phyloP scores from a whole-genome alignment of 2,888 invertebrate genomes.

The Eupithecia subumbrata region DNA sequence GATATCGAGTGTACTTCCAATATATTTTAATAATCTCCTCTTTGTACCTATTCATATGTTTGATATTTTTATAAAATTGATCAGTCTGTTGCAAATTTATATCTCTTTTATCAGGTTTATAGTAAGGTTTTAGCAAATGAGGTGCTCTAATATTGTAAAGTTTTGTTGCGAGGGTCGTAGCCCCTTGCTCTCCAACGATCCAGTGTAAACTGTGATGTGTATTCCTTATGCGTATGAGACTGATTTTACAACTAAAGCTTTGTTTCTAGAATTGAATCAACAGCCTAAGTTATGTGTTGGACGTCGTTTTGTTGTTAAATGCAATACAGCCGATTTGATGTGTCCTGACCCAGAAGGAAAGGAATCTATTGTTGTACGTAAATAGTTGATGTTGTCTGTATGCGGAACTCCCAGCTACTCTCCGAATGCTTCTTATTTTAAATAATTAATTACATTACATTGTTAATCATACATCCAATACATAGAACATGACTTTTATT shows the following conservation, averaged over 20 bases:
- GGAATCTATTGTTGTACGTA: conserved; percentile 22
- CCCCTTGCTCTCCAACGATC: conserved; percentile 80
- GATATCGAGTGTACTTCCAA: conserved; percentile 63
- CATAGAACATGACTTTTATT: conserved; percentile 75
- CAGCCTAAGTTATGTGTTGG: conserved; percentile 60
- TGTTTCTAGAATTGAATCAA: conserved; percentile 71
- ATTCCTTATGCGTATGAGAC: conserved; percentile 84
- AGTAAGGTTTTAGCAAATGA: conserved; percentile 74
- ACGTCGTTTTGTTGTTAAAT: conserved; percentile 39
- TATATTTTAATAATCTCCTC: conserved; percentile 54
- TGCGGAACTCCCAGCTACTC: conserved; percentile 60
- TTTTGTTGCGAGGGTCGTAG: conserved; percentile 75
- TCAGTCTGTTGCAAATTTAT: conserved; percentile 71
- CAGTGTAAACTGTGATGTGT: conserved; percentile 81
- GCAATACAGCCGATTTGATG: conserved; percentile 21
- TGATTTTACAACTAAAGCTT: conserved; percentile 82
- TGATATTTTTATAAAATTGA: conserved; percentile 66
- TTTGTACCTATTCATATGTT: conserved; percentile 52
- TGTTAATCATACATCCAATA: conserved; percentile 58
- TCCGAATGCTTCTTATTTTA: conserved; percentile 63
- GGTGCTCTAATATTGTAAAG: conserved; percentile 78
- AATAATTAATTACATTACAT: conserved; percentile 53
- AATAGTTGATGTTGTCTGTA: conserved; percentile 36
- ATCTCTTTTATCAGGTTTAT: conserved; percentile 63
- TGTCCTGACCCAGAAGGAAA: background rate